Conservation (phyloP, 2,797 vertebrate species). For the Anableps anableps region DNA sequence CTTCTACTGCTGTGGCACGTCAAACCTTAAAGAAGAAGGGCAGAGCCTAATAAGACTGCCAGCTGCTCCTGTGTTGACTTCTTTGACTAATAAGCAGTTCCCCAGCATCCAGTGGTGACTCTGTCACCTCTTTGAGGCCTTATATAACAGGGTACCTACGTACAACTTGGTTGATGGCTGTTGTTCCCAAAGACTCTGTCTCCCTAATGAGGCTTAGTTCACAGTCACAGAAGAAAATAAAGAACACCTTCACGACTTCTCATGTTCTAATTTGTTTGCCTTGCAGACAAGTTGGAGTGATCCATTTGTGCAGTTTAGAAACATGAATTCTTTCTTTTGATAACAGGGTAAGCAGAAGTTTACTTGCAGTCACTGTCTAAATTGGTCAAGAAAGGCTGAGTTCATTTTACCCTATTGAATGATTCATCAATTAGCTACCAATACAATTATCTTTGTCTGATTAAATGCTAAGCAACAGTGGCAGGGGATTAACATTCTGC, state of each 20-base stretch:
- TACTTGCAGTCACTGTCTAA: slow-evolving; percentile 48
- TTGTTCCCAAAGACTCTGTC: slow-evolving; percentile 58
- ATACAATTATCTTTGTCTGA: slow-evolving; percentile 71
- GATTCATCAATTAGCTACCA: slow-evolving; percentile 73
- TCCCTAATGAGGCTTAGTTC: slow-evolving; percentile 64
- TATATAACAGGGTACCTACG: slow-evolving; percentile 67
- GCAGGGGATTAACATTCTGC: slow-evolving; percentile 59
- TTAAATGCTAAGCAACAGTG: slow-evolving; percentile 65
- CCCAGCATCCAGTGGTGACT: slow-evolving; percentile 31
- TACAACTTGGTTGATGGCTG: slow-evolving; percentile 53
- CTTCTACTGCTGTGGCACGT: slow-evolving; percentile 62
- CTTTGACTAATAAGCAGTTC: slow-evolving; percentile 45
- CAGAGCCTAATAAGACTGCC: slow-evolving; percentile 53
- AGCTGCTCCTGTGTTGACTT: slow-evolving; percentile 66
- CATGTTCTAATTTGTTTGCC: slow-evolving; percentile 63
- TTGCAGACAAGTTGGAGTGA: slow-evolving; percentile 64
- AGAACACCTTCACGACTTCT: slow-evolving; percentile 51
- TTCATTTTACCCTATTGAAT: slow-evolving; percentile 73
- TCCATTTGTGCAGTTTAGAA: slow-evolving; percentile 66
- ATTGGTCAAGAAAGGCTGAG: slow-evolving; percentile 65
- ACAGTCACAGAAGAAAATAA: slow-evolving; percentile 54
- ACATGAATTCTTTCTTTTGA: slow-evolving; percentile 62
- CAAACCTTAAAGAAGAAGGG: slow-evolving; percentile 65
- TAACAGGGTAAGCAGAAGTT: slow-evolving; percentile 40
- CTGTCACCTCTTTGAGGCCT: slow-evolving; percentile 52